These are phyloP conservation scores for Synanthedon vespiformis DNA, from an alignment of 2,888 invertebrate genomes.

Conservation along the genomic window DNA sequence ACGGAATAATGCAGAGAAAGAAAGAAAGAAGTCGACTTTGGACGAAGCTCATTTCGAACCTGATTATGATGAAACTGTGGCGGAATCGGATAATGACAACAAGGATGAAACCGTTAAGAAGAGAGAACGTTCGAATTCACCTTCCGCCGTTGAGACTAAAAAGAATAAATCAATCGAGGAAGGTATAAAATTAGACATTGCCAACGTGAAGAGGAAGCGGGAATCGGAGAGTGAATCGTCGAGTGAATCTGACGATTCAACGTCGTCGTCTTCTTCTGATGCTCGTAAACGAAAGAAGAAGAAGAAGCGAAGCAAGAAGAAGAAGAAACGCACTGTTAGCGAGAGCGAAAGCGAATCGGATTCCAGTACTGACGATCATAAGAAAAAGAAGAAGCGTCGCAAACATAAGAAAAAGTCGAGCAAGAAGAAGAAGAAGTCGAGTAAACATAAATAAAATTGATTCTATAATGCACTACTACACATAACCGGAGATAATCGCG, in stretches of 20 bases:
- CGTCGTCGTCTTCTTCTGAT: slow-evolving; percentile 62
- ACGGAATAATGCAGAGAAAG: slow-evolving; percentile 35
- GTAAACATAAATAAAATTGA: slow-evolving; percentile 47
- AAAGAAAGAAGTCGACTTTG: slow-evolving; percentile 75
- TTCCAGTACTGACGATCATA: slow-evolving; percentile 75
- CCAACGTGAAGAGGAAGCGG: slow-evolving; percentile 60
- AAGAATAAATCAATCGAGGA: slow-evolving; percentile 44
- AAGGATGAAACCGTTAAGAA: slow-evolving; percentile 64
- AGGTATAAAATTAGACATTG: slow-evolving; percentile 61
- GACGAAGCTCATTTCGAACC: slow-evolving; percentile 82
- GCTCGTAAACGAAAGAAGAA: slow-evolving; percentile 73
- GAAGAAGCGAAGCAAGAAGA: slow-evolving; percentile 73
- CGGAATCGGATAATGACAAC: slow-evolving; percentile 73
- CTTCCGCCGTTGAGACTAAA: slow-evolving; percentile 32
- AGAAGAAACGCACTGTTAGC: slow-evolving; percentile 72
- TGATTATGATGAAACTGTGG: slow-evolving; percentile 74
- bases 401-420: slow-evolving; percentile 77
- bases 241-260: slow-evolving; percentile 59
- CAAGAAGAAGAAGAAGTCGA: slow-evolving; percentile 79
- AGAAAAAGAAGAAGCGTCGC: slow-evolving; percentile 76
- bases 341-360: slow-evolving; percentile 75
- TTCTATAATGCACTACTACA: too few species aligned
- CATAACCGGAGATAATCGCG: too few species aligned
- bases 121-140: slow-evolving; percentile 44
- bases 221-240: slow-evolving; percentile 56